phyloP scores from a whole-genome alignment of 2,113 vertebrate species.

The Siphamia tubifer region DNA sequence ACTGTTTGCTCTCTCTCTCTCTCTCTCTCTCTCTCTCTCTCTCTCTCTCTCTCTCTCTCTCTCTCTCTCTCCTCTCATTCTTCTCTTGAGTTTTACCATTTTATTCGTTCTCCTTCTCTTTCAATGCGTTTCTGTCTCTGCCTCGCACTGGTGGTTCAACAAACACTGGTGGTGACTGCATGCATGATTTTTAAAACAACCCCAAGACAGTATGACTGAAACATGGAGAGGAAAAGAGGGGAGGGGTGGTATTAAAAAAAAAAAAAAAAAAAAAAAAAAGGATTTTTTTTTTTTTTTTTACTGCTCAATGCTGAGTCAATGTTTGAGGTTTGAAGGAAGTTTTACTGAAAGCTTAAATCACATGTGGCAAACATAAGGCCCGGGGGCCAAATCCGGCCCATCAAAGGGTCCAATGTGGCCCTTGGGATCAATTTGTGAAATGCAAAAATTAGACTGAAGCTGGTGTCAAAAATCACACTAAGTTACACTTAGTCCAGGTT shows the following conservation, averaged over 20 bases:
- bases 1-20: background rate
- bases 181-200: slow-evolving; percentile 10
- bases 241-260: slow-evolving; percentile 8
- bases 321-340: slow-evolving; percentile 52
- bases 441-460: too few relatives aligned
- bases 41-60: background rate
- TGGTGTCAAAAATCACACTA: too few relatives aligned
- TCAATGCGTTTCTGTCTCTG: background rate
- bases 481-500: too few relatives aligned
- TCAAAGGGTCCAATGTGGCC: too few relatives aligned
- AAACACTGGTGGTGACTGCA: slow-evolving; percentile 35
- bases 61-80: background rate
- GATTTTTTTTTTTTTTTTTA: slow-evolving; percentile 42
- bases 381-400: too few relatives aligned
- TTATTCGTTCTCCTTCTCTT: background rate
- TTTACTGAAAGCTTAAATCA: slow-evolving; percentile 44
- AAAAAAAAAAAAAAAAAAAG: slow-evolving; percentile 20
- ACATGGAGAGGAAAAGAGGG: background rate
- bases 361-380: too few relatives aligned
- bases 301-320: slow-evolving; percentile 48
- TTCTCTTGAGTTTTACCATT: slow-evolving; percentile 6
- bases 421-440: too few relatives aligned
- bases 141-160: background rate
- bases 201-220: background rate
- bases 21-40: background rate